These are phyloP conservation scores for Psittacula cyanocephala DNA, from an alignment of 2,113 vertebrate genomes.

Conservation along the genomic window DNA sequence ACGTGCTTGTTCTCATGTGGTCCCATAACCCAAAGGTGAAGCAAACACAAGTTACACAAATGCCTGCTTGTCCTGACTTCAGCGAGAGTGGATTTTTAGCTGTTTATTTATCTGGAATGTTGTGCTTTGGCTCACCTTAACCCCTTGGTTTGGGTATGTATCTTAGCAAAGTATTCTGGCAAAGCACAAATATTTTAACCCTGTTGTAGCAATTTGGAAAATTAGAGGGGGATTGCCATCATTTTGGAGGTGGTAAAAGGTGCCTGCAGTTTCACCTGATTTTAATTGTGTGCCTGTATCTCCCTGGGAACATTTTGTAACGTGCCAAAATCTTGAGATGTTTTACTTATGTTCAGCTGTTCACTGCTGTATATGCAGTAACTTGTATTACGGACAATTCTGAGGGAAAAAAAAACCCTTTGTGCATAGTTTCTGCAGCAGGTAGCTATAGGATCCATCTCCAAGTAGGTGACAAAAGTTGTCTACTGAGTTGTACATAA, in stretches of 20 bases:
- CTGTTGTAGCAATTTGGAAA: not conserved
- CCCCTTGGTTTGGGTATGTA: not conserved
- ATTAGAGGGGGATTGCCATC: not conserved
- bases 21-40: conserved; percentile 54
- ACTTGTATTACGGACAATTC: not conserved
- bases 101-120: conserved; percentile 56
- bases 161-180: not conserved
- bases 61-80: conserved; percentile 46
- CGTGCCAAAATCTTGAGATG: not conserved
- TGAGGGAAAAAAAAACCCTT: not conserved
- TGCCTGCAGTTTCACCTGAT: not conserved
- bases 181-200: conserved; percentile 23
- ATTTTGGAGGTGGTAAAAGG: rapidly evolving
- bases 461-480: conserved; percentile 60
- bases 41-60: conserved; percentile 67
- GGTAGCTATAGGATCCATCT: not conserved
- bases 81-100: not conserved
- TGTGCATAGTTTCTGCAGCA: not conserved
- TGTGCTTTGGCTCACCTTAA: conserved; percentile 49
- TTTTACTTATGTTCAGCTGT: not conserved
- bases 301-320: not conserved
- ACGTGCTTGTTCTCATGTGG: conserved; percentile 59
- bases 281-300: not conserved
- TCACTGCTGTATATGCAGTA: not conserved
- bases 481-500: conserved; percentile 46